Base-by-base conservation (phyloP, 2,797 vertebrate species). In the Acridotheres tristis region DNA sequence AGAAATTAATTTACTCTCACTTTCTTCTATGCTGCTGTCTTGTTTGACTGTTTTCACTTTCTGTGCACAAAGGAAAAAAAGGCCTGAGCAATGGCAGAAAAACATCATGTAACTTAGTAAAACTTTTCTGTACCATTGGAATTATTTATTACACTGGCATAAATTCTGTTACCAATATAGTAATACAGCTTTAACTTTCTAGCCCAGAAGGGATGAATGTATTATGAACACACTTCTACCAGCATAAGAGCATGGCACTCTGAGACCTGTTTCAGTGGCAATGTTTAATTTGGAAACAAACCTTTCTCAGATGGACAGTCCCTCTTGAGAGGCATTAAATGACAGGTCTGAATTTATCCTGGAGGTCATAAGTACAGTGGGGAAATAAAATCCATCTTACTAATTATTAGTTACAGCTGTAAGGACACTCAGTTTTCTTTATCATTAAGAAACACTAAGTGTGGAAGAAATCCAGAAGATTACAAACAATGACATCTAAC, bases 401-500 rank as follows among this genome's bases (percentile, higher is more conserved):
- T 78, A 93, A 93, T 50, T 84, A 38, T 76, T 43, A 89, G 45
- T 74, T 93, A 77, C 22, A 8, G 5, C 58, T 68, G 30, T 76
- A 73, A 89, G 38, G 29, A 81, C 16, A 68, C 17, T 58, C 36
- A 23, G 48, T 63, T 91, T 69, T 82, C 67, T 75, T 81, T 66
- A 77, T 53, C 38, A 55, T 36, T 57, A 75, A 84, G 27, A 81
- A 88, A 73, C 5, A 15, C 51, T 11, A 76, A 5, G 4, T 61
- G 51, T 27, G 20, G 84, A 93, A 94, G 43, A 88, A 53, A 10
- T 61, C 88, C 48, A 84, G 61, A 94, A 91, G 55, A 94, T 81
- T 54, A 69, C 36, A 81, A 95, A 55, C 82, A 88, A 25, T 77
- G 85, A 45, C 20, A 79, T 81, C 76, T 62, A 91, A 65, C 48